Evolutionary conservation across 2,797 vertebrate genomes (phyloP), one percentile per base, ranked within the genome.

Genomic region (Sebastes hubbsi): DNA sequence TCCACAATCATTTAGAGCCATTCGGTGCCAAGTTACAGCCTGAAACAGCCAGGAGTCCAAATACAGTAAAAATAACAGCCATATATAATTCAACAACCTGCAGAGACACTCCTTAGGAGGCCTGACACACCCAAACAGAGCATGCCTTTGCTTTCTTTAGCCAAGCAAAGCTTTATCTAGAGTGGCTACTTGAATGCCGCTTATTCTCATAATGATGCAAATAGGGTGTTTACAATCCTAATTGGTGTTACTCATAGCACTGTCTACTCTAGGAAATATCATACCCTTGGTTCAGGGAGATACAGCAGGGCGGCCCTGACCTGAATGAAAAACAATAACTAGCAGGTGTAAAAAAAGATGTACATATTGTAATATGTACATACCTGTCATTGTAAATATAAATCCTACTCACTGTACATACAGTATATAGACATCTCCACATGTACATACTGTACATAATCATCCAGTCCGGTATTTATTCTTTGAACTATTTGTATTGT

Each of bases 81-180:
- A 2, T 1, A 11, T 68, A 72, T 38, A 36, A 52, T n/a, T 75
- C 67, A 77, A 30, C 74, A 77, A 59, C 54, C 66, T 52, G 18
- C 54, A 61, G 14, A 20, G 80, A 60, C 75, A 82, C 75, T 66
- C 75, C 82, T 89, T 27, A 32, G 20, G 59, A 79, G 25, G 42
- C 64, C n/a, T 5, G 78, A 38, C 80, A 82, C 81, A 75, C 79
- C 87, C 20, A 55, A 54, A 61, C 55, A 36, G 13, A 27, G 46
- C 5, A 22, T 11, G 56, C 22, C 67, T 75, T 77, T 68, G 52
- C 46, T 69, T 72, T 55, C 30, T 61, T 20, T 6, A 34, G 60
- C 20, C 7, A 8, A 63, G 65, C 29, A 25, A 64, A 14, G 22
- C 6, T 63, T 78, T 65, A 65, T 74, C 74, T 27, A 3, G 25